These are phyloP conservation scores for Gorsachius goisagi DNA, from an alignment of 2,113 vertebrate genomes.

Conservation along the genomic window DNA sequence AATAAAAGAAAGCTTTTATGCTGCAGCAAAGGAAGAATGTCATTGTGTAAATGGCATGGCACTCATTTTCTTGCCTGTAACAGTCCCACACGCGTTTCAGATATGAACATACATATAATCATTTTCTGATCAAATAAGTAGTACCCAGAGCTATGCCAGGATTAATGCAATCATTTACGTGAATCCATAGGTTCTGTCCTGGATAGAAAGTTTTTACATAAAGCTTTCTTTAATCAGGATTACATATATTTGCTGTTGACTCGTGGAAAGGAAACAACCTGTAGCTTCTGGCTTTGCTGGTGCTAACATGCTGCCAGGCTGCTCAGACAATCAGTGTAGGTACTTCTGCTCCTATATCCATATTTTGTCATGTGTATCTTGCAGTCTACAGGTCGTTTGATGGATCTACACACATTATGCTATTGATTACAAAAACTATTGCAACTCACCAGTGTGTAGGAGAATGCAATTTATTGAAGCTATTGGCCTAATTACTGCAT, in stretches of 20 bases:
- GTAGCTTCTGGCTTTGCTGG: neutral
- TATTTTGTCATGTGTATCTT: neutral
- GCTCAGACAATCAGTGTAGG: neutral
- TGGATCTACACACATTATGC: neutral
- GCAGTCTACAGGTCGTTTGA: neutral
- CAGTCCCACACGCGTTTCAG: neutral
- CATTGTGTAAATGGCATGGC: neutral
- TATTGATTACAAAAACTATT: neutral
- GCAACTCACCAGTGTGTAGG: neutral
- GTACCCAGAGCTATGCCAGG: no score
- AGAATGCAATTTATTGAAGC: neutral
- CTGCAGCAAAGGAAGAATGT: neutral
- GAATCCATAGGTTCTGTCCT: neutral
- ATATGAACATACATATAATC: neutral
- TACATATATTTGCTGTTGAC: neutral
- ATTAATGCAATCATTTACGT: neutral
- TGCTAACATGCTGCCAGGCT: neutral
- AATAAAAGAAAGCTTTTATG: neutral
- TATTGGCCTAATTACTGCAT: conserved; percentile 41
- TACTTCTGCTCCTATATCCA: neutral
- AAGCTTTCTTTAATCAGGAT: neutral
- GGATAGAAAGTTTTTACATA: neutral
- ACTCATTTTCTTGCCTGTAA: neutral
- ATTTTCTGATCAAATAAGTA: neutral
- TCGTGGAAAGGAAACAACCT: neutral